These are phyloP conservation scores for Fukomys damarensis DNA, from an alignment of 2,113 vertebrate species.

Conservation along the genomic window DNA sequence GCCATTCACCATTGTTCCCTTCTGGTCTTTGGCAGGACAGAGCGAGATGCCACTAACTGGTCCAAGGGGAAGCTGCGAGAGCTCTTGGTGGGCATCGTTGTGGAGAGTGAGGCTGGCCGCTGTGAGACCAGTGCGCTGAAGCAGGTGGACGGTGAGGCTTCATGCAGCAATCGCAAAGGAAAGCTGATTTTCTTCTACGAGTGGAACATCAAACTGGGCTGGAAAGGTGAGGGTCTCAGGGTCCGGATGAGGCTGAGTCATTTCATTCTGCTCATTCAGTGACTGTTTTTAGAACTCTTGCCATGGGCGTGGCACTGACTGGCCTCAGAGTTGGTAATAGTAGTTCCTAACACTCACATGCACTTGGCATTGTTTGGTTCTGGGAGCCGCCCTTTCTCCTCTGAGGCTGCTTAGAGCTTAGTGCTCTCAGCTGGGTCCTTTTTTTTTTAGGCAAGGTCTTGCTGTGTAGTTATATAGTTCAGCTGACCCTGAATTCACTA, in stretches of 20 bases:
- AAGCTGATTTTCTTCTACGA: slow-evolving; percentile 87
- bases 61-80: slow-evolving; percentile 83
- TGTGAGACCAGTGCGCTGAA: slow-evolving; percentile 82
- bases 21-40: slow-evolving; percentile 81
- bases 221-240: slow-evolving; percentile 78
- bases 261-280: neutral
- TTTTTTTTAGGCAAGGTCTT: neutral
- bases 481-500: neutral
- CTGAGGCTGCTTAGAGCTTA: neutral
- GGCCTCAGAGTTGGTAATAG: neutral
- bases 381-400: neutral
- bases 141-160: slow-evolving; percentile 84
- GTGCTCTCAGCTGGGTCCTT: neutral
- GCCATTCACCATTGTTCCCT: neutral
- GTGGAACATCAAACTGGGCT: slow-evolving; percentile 84
- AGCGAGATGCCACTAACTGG: slow-evolving; percentile 84
- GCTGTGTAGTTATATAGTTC: neutral
- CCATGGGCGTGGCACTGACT: neutral
- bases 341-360: neutral
- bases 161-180: slow-evolving; percentile 84
- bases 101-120: slow-evolving; percentile 80
- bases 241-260: neutral
- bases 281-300: neutral
- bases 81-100: slow-evolving; percentile 82
- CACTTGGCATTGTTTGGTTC: neutral